Evolutionary conservation across 2,888 invertebrate genomes (phyloP), one percentile per base, ranked within the genome.

Genomic region (Nomada lathburiana): DNA sequence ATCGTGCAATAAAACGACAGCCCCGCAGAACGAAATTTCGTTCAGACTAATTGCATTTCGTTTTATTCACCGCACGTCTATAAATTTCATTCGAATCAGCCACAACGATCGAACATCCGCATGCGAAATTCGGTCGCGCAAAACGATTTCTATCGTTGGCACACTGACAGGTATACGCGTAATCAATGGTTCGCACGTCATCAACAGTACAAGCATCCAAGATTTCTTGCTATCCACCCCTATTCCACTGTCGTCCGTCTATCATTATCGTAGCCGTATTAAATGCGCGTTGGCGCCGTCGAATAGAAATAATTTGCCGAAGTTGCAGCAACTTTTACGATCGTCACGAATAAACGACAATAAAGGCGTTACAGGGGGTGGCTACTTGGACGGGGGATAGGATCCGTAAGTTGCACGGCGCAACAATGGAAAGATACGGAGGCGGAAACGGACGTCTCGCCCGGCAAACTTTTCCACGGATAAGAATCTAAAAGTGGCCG

Each of bases 401-500:
- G 26, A 36, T 11, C 26, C 20, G 70, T 44, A 62, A 71, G 70
- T 75, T 62, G 44, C n/a, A 10, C 3, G 42, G 4, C n/a, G 55
- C n/a, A 73, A 77, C 76, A 82, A 77, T 71, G 47, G 68, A 72
- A 70, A 72, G 81, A 81, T 76, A 76, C 55, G 62, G 68, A n/a
- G 68, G 44, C 59, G 83, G 75, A 55, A 83, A 76, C 77, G 74
- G 64, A 79, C 71, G 73, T 70, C 70, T 69, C 64, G 75, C 53
- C 42, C 52, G 52, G 52, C 44, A 73, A 76, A 82, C 70, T 82
- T 82, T 73, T 44, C 75, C 65, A 42, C 57, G 60, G 84, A 86
- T 86, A 86, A 76, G 70, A 73, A 86, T 86, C 86, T 77, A 67
- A 76, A 68, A 82, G 55, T 74, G 68, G 72, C 63, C 70, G 62